Evolutionary conservation across 2,888 invertebrate genomes (phyloP).

Genomic region (Listrodromus nycthemerus): DNA sequence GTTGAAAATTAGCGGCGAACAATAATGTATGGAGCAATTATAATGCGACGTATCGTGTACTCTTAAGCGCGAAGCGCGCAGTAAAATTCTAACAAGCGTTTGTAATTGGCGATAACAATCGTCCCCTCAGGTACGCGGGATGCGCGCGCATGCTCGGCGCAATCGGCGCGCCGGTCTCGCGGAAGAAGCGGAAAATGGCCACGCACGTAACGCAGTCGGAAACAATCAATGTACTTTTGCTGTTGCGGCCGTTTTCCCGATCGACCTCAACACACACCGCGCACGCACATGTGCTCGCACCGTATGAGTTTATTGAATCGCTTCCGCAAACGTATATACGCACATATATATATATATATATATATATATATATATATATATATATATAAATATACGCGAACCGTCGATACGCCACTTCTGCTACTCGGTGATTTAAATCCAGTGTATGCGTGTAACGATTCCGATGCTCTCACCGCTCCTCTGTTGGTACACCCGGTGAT

Average conservation of each 20-base stretch:
- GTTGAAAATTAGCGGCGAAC: constrained; percentile 29
- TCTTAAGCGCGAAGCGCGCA: constrained; percentile 22
- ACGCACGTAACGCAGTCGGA: constrained; percentile 33
- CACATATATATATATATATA: neutral
- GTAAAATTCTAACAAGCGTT: constrained; percentile 56
- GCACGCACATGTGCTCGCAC: neutral
- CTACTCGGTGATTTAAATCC: constrained; percentile 45
- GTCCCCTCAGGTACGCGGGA: constrained; percentile 5
- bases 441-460: constrained; percentile 31
- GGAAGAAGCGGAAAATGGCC: constrained; percentile 21
- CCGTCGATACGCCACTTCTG: constrained; percentile 34
- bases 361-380: neutral
- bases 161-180: neutral
- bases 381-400: constrained; percentile 15
- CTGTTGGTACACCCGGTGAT: constrained; percentile 20
- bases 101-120: constrained; percentile 52
- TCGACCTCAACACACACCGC: constrained; percentile 20
- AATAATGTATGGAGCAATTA: constrained; percentile 41
- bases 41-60: constrained; percentile 35
- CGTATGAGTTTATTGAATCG: neutral
- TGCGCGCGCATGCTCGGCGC: neutral
- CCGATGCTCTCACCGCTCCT: constrained; percentile 17
- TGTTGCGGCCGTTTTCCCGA: constrained; percentile 32
- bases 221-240: constrained; percentile 50
- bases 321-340: neutral